Evolutionary conservation across 2,888 invertebrate species (phyloP), one percentile per base, ranked within the genome.

Genomic region (Hecatera dysodea): DNA sequence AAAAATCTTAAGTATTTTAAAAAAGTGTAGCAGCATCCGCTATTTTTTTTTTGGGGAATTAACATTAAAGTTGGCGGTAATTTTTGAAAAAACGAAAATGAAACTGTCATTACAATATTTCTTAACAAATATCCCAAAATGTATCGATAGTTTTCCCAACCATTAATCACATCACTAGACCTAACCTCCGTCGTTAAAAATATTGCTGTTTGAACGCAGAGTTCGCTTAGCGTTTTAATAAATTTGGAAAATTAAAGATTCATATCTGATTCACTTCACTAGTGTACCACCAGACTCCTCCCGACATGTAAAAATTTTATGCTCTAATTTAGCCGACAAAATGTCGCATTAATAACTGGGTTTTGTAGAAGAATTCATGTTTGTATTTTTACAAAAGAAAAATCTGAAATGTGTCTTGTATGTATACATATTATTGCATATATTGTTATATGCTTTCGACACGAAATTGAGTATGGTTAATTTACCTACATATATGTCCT

Each of bases 201-300:
- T 95, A 95, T 95, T 93, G 93, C 95, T 95, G 94, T 95, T 95
- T 95, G 94, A 95, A 95, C 95, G 93, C 85, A 88, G 92, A 93
- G 92, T 94, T 92, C 94, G 95, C 94, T 94, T 95, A 94, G 94
- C 94, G 94, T 94, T 95, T 94, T 95, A 95, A 95, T 95, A 95
- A 95, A 95, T 95, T 95, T 94, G 94, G 94, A 94, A 95, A 95
- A 95, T 95, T 95, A 95, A 95, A 95, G 95, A 95, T 95, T 95
- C 94, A 95, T 95, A 95, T 95, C 95, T 89, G 92, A 93, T 93
- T 90, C 87, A 89, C 90, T 89, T 90, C 90, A 93, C 94, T 95
- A 94, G 93, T 88, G 87, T 86, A 90, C 86, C 89, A 72, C 89
- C 88, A 84, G 88, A 86, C 78, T 87, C 82, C 82, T 83, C 83